Evolutionary conservation across 2,797 vertebrate genomes (phyloP).

Genomic region (Lophius americanus): DNA sequence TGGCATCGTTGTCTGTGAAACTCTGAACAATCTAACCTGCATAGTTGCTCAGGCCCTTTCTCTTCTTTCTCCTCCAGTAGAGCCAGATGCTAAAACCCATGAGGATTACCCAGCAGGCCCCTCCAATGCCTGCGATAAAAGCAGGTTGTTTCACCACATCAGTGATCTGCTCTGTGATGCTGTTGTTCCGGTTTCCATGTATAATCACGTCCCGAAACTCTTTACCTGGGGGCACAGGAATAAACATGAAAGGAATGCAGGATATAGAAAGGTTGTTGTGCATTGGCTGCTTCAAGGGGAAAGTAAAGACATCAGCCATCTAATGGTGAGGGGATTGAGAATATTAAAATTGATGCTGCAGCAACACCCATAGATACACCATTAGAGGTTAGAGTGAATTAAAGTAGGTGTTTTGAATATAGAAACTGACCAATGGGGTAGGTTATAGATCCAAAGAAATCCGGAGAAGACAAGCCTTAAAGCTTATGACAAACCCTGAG

Average conservation of each 20-base stretch:
- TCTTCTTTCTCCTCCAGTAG: constrained; percentile 99
- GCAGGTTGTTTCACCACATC: constrained; percentile 99
- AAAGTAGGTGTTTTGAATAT: constrained; percentile 47
- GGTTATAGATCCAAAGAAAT: constrained; percentile 42
- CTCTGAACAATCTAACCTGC: constrained; percentile 85
- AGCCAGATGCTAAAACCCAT: constrained; percentile 99
- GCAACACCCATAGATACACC: constrained; percentile 24
- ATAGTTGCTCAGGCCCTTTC: constrained; percentile 99
- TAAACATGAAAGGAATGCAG: constrained; percentile 26
- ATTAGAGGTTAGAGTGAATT: constrained; percentile 29
- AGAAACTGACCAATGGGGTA: constrained; percentile 50
- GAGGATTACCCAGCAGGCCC: constrained; percentile 98
- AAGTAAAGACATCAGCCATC: constrained; percentile 5
- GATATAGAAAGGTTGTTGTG: constrained; percentile 11
- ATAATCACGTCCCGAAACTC: constrained; percentile 95
- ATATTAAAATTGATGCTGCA: constrained; percentile 15
- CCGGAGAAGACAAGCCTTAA: constrained; percentile 61
- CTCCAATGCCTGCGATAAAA: constrained; percentile 98
- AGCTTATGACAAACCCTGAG: constrained; percentile 68
- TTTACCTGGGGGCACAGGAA: constrained; percentile 80
- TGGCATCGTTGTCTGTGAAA: neutral
- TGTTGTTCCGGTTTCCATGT: constrained; percentile 93
- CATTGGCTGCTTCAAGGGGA: constrained; percentile 37
- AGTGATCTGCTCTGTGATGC: constrained; percentile 99
- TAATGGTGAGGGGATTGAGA: constrained; percentile 9